A percentile compares a stretch with the other conserved stretches of the same genome.
phyloP scores from a whole-genome alignment of 2,797 vertebrate species.

The Vipera ursinii region DNA sequence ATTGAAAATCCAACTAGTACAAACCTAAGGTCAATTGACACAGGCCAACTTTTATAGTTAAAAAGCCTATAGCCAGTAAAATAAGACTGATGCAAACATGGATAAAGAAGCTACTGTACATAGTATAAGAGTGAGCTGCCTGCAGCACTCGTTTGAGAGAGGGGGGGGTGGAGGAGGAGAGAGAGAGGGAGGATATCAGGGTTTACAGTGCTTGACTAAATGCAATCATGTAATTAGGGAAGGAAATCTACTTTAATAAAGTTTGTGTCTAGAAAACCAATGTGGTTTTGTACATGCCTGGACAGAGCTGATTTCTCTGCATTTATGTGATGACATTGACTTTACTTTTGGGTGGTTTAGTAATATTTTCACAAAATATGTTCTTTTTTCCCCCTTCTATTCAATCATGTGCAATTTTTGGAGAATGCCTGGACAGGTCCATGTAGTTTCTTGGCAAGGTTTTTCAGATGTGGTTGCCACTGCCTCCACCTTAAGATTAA shows the following conservation, averaged over 20 bases:
- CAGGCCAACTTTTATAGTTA: background rate
- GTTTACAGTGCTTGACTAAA: background rate
- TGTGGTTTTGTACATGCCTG: background rate
- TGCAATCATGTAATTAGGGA: background rate
- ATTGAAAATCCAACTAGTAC: background rate
- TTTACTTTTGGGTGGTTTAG: background rate
- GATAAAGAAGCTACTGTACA: background rate
- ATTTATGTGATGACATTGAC: background rate
- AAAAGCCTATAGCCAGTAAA: background rate
- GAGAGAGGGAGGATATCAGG: background rate
- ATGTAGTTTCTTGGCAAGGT: background rate
- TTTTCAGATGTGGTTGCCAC: background rate
- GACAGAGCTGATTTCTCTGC: background rate
- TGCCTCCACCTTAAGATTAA: background rate
- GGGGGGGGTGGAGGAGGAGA: fast-evolving
- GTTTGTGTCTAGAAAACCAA: background rate
- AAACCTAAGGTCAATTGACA: background rate
- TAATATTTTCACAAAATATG: background rate
- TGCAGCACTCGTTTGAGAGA: background rate
- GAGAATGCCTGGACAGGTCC: background rate
- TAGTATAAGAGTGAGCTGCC: background rate
- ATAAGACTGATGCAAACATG: background rate
- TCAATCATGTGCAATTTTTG: background rate
- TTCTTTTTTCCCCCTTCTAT: background rate
- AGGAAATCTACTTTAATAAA: background rate